Evolutionary conservation across 2,113 vertebrate genomes (phyloP), one percentile per base, ranked within the genome.

Genomic region (Leptosomus discolor): DNA sequence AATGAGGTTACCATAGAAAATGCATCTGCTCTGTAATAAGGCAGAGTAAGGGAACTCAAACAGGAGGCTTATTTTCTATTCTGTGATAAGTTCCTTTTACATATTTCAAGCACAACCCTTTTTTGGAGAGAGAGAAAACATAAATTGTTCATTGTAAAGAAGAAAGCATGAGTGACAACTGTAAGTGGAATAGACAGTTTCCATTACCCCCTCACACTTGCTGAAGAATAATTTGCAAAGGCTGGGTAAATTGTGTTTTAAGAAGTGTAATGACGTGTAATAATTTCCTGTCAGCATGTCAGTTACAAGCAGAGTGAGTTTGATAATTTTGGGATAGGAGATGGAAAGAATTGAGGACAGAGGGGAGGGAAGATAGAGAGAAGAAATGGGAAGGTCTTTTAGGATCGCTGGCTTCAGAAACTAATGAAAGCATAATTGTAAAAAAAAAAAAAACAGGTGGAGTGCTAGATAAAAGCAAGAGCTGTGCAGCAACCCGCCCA

Each of bases 211-310:
- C 96, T 96, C 94, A 96, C 95, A 92, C 97, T 98, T 96, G 96
- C 93, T 90, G 94, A 98, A 98, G 97, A 98, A 98, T 97, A 98
- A 98, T 98, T 98, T 98, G 97, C 98, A 98, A 98, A 98, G 98
- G 97, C 98, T 98, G 96, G 97, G 95, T 99, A 99, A 99, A 98
- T 98, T 98, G 98, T 98, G 98, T 98, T 98, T 98, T 99, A 99
- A 99, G 98, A 98, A 98, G 98, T 97, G 97, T 98, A 98, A 98
- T 98, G 98, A 98, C 81, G 94, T 98, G 98, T 98, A 98, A 99
- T 99, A 98, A 99, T 98, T 98, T 98, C 97, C 98, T 98, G 98
- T 98, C 98, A 98, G 97, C 92, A 90, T 95, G 97, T 98, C 98
- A 98, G 90, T 97, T 98, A 98, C 97, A 97, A 97, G 97, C 98